phyloP scores from a whole-genome alignment of 2,797 vertebrate species.

The Cirrhinus mrigala region DNA sequence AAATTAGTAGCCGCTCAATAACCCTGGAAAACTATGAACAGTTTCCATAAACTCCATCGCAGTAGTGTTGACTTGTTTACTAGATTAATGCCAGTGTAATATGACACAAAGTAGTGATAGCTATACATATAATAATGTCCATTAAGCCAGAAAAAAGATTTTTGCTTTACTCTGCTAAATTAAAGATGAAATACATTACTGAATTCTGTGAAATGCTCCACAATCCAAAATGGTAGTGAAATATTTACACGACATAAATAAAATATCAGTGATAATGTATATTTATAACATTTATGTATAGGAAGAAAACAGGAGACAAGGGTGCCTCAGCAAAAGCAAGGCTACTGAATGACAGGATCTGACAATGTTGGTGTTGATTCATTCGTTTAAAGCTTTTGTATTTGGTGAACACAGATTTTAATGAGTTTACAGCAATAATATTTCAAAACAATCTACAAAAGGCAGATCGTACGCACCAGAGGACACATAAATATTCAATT shows the following conservation, averaged over 20 bases:
- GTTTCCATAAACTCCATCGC: background rate
- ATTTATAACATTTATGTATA: background rate
- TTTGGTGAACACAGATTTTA: background rate
- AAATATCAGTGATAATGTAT: constrained; percentile 9
- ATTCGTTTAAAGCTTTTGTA: background rate
- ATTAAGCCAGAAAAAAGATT: background rate
- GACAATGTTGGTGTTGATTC: background rate
- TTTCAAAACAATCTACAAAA: constrained; percentile 4
- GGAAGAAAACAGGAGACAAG: background rate
- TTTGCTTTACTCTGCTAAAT: background rate
- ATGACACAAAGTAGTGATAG: background rate
- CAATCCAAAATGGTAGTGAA: constrained; percentile 1
- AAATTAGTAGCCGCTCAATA: background rate
- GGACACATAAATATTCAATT: constrained; percentile 13
- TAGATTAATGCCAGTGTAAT: background rate
- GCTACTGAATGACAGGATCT: background rate
- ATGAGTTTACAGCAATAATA: constrained; percentile 27
- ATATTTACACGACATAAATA: constrained; percentile 20
- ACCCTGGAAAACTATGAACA: background rate
- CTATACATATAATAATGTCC: background rate
- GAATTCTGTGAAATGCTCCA: background rate
- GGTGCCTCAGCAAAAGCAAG: background rate
- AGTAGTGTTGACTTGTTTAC: background rate
- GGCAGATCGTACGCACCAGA: background rate
- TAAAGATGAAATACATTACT: background rate